Conservation (phyloP, 2,113 vertebrate species). For the Toxostoma redivivum region DNA sequence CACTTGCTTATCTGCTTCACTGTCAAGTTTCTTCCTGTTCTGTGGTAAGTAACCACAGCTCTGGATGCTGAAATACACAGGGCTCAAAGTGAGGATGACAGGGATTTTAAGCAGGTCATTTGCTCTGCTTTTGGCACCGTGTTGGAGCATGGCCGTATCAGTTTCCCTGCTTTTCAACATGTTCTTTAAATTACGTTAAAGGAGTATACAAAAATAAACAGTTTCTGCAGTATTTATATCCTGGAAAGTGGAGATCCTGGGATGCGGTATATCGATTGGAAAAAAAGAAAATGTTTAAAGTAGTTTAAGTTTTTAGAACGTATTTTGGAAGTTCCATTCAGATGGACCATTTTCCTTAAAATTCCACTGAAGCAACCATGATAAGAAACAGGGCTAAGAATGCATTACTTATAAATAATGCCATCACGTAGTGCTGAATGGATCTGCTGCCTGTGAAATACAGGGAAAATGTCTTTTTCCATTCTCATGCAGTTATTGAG, state of each 20-base stretch:
- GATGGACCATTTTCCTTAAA: background rate
- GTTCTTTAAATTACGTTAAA: background rate
- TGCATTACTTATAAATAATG: background rate
- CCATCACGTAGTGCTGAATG: rapidly evolving
- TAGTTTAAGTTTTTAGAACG: background rate
- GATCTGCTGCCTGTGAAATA: background rate
- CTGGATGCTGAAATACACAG: background rate
- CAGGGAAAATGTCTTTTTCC: background rate
- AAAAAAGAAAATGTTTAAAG: background rate
- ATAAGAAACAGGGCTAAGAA: background rate
- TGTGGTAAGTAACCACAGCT: background rate
- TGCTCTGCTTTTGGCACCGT: background rate
- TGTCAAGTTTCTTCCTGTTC: background rate
- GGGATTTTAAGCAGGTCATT: background rate
- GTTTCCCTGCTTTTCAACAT: background rate
- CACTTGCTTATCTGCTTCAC: background rate
- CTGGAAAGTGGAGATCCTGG: background rate
- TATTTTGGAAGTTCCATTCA: background rate
- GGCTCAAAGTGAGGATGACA: background rate
- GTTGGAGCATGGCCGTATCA: rapidly evolving
- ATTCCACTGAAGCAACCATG: background rate
- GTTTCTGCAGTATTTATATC: background rate
- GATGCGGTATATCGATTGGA: background rate
- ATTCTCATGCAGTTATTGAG: background rate
- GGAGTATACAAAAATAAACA: background rate